Evolutionary conservation across 92 coral and sea anemone genomes (phyloP).

Genomic region (Parazoanthus darwini): DNA sequence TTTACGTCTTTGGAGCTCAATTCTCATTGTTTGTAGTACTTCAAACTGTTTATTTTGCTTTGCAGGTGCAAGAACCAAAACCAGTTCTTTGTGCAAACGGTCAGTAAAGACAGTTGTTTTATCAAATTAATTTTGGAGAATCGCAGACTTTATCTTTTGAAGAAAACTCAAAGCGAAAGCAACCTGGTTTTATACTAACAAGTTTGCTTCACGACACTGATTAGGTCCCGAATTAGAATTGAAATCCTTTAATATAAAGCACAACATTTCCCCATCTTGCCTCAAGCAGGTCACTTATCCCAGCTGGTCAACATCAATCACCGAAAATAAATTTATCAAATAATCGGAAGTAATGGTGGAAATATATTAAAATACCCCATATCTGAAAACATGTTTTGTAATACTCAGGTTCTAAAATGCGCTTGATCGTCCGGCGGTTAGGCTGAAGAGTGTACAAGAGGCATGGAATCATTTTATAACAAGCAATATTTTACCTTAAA

Average conservation of each 20-base stretch:
- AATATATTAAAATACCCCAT: too few relatives aligned
- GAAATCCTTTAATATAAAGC: neutral
- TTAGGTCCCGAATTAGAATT: neutral
- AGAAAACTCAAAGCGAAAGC: neutral
- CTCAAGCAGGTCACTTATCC: neutral
- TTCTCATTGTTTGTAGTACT: neutral
- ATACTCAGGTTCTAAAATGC: too few relatives aligned
- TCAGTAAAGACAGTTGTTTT: neutral
- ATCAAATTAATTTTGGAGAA: neutral
- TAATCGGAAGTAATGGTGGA: neutral
- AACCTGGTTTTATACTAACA: neutral
- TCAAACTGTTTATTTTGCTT: neutral
- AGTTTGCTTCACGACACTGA: neutral
- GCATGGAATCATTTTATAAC: too few relatives aligned
- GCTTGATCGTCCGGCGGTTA: too few relatives aligned
- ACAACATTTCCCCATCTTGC: neutral
- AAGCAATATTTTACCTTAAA: too few relatives aligned
- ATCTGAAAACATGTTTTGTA: too few relatives aligned
- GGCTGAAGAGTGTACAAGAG: too few relatives aligned
- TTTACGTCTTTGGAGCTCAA: neutral
- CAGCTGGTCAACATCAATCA: neutral
- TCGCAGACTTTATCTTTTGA: neutral
- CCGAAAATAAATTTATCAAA: too few relatives aligned
- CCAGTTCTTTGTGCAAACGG: neutral
- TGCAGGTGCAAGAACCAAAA: constrained; percentile 12